Percentiles rank a stretch among this genome's conserved stretches.
phyloP scores from a whole-genome alignment of 2,888 invertebrate species.

The Cerceris ruficornis region DNA sequence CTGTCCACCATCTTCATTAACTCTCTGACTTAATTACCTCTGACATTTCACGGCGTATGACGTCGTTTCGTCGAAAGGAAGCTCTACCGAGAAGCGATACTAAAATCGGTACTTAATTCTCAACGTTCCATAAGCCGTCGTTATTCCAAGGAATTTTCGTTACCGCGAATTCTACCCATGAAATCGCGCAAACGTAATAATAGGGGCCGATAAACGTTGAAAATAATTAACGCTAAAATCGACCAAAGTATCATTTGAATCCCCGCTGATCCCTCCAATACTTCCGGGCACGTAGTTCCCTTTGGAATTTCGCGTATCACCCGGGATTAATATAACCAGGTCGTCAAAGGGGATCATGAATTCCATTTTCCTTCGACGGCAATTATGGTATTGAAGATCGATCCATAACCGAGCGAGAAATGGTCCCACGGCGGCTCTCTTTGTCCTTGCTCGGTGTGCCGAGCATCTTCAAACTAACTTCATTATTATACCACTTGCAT shows the following conservation, averaged over 20 bases:
- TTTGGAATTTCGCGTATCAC: slow-evolving; percentile 14
- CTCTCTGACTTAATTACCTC: slow-evolving; percentile 55
- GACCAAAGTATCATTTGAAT: too few relatives aligned
- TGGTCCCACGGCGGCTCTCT: slow-evolving; percentile 44
- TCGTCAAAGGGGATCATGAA: slow-evolving; percentile 56
- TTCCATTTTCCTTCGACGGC: slow-evolving; percentile 56
- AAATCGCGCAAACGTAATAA: not conserved
- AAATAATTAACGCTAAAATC: too few relatives aligned
- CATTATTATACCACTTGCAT: slow-evolving; percentile 63
- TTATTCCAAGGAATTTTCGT: not conserved
- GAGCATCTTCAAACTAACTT: slow-evolving; percentile 60
- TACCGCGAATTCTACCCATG: not conserved
- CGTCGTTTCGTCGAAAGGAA: not conserved
- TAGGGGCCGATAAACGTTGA: not conserved
- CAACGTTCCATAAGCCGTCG: not conserved
- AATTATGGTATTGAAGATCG: slow-evolving; percentile 56
- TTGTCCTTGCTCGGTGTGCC: slow-evolving; percentile 48
- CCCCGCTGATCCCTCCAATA: too few relatives aligned
- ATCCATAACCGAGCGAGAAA: slow-evolving; percentile 57
- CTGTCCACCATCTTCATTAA: slow-evolving; percentile 53
- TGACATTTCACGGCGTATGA: slow-evolving; percentile 29
- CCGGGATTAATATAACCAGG: slow-evolving; percentile 37
- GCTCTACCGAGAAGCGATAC: not conserved
- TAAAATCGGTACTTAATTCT: not conserved
- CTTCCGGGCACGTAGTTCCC: not conserved